These are phyloP conservation scores for Haplochromis burtoni DNA, from an alignment of 2,113 vertebrate species.

Conservation along the genomic window DNA sequence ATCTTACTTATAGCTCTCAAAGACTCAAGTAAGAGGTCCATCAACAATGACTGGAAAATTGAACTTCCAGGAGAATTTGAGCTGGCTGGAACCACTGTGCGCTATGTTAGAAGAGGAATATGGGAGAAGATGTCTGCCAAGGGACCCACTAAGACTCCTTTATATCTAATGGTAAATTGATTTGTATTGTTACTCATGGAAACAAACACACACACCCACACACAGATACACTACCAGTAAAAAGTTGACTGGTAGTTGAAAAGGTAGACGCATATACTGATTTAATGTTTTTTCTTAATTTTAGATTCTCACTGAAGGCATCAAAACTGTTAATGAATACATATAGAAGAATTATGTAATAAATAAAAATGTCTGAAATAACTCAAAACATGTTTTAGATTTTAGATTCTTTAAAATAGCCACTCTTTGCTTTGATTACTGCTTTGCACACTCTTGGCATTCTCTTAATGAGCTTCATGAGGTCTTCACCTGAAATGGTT, in stretches of 20 bases:
- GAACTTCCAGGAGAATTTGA: slow-evolving; percentile 96
- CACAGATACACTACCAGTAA: not conserved
- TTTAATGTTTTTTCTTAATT: not conserved
- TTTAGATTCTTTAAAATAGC: not conserved
- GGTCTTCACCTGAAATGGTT: not conserved
- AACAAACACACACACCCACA: not conserved
- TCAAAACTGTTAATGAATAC: not conserved
- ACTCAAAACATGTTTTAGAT: not conserved
- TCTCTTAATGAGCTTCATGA: not conserved
- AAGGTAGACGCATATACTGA: not conserved
- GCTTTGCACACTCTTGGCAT: not conserved
- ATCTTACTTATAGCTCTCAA: slow-evolving; percentile 77
- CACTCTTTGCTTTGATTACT: not conserved
- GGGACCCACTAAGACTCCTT: slow-evolving; percentile 90
- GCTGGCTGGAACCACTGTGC: slow-evolving; percentile 93
- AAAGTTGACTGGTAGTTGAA: not conserved
- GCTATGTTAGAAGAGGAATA: slow-evolving; percentile 91
- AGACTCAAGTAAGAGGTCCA: slow-evolving; percentile 89
- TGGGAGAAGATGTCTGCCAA: slow-evolving; percentile 99
- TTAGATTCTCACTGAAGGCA: not conserved
- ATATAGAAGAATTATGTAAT: not conserved
- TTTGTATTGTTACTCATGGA: not conserved
- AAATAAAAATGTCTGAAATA: not conserved
- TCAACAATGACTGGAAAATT: slow-evolving; percentile 98
- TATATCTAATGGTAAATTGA: slow-evolving; percentile 90